These are phyloP conservation scores for Bembecia ichneumoniformis DNA, from an alignment of 2,888 invertebrate genomes.

Conservation along the genomic window DNA sequence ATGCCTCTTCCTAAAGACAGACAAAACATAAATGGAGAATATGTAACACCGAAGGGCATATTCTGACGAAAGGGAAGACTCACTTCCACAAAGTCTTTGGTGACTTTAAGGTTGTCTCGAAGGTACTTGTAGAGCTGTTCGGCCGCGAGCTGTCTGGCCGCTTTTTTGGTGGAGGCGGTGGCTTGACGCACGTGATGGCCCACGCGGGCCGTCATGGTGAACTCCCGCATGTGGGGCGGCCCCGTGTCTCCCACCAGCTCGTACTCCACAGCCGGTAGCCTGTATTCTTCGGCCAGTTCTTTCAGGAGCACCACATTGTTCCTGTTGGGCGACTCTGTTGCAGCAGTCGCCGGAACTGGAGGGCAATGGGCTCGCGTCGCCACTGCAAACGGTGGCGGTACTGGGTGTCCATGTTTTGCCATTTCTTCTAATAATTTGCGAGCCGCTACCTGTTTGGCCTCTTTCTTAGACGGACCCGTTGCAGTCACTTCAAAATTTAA, in stretches of 20 bases:
- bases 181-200: slow-evolving; percentile 67
- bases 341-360: neutral
- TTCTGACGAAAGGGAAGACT: neutral
- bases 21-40: too few relatives aligned
- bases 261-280: slow-evolving; percentile 67
- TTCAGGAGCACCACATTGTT: slow-evolving; percentile 9
- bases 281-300: slow-evolving; percentile 61
- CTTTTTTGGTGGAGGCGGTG: slow-evolving; percentile 75
- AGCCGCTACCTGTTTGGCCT: slow-evolving; percentile 75
- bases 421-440: slow-evolving; percentile 53
- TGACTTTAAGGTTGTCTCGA: slow-evolving; percentile 41
- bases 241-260: slow-evolving; percentile 74
- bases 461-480: slow-evolving; percentile 66
- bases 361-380: neutral
- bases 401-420: slow-evolving; percentile 33
- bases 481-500: slow-evolving; percentile 37
- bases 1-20: slow-evolving; percentile 38
- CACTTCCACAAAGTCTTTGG: slow-evolving; percentile 50
- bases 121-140: slow-evolving; percentile 47
- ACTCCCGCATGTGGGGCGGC: slow-evolving; percentile 76
- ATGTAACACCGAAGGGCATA: neutral
- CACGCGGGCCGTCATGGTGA: slow-evolving; percentile 72
- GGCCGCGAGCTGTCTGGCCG: slow-evolving; percentile 76
- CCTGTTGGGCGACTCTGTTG: neutral
- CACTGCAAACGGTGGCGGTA: slow-evolving; percentile 28